A percentile compares a stretch with the other conserved stretches of the same genome.
These are phyloP conservation scores for Sesia bembeciformis DNA, from an alignment of 2,888 invertebrate genomes.

Conservation along the genomic window DNA sequence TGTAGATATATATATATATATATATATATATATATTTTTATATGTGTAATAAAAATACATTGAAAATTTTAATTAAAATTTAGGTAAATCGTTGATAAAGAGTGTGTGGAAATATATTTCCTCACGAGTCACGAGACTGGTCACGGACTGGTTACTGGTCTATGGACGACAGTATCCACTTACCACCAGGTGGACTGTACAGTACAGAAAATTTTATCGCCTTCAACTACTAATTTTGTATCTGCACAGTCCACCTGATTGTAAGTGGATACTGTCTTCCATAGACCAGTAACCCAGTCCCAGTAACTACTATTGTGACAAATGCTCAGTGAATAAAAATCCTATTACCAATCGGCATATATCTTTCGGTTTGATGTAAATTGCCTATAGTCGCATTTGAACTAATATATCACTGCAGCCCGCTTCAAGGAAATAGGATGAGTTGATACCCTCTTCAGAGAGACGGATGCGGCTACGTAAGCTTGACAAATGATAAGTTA, in stretches of 20 bases:
- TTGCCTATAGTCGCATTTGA: constrained; percentile 7
- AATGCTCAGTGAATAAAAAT: too few species aligned
- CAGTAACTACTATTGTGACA: too few species aligned
- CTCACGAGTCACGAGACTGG: too few species aligned
- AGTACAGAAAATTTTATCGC: too few species aligned
- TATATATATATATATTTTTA: not conserved
- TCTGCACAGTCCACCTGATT: too few species aligned
- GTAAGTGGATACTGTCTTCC: too few species aligned
- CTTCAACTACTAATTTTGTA: too few species aligned
- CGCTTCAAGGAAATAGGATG: constrained; percentile 22
- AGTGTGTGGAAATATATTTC: not conserved
- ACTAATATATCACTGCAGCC: not conserved
- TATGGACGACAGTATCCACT: too few species aligned
- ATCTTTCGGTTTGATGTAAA: constrained; percentile 3
- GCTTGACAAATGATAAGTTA: constrained; percentile 43
- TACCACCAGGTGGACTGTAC: too few species aligned
- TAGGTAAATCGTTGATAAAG: constrained; percentile 5
- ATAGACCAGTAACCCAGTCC: too few species aligned
- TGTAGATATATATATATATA: too few species aligned
- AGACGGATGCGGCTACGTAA: constrained; percentile 36
- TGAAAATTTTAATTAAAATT: constrained; percentile 4
- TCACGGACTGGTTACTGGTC: too few species aligned
- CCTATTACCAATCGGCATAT: constrained; percentile 2
- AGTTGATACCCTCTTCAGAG: constrained; percentile 28
- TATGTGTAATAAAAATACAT: not conserved